Evolutionary conservation across 1,140 invertebrate genomes (phyloP), one percentile per base, ranked within the genome.

Genomic region (Camponotus pennsylvanicus): DNA sequence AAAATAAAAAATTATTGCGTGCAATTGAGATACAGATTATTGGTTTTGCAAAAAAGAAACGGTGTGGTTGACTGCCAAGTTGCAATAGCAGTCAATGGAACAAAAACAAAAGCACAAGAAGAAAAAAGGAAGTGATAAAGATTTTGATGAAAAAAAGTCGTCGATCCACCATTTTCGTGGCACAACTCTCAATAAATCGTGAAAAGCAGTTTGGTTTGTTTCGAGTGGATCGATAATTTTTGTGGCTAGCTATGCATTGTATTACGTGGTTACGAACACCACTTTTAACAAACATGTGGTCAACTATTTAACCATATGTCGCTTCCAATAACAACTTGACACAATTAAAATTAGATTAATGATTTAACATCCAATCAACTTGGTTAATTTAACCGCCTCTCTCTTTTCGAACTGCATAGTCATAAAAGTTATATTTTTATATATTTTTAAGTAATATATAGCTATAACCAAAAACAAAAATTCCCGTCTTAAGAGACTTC

Each of bases 21-120:
- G 40, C 75, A 69, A 52, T n/a, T 52, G 52, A 75, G 83, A 90
- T 34, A 32, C 61, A 37, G 59, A 40, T 42, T 77, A 64, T 69
- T 80, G 61, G 61, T 85, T 34, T 91, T 61, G 84, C 64, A 69
- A 52, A 77, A 77, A 79, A 63, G 63, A 80, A 73, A 64, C 37
- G 71, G 49, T 88, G 86, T 92, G 89, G 82, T 91, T 73, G 49
- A 61, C 37, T 67, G 90, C 91, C 90, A 92, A 91, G 86, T 92
- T 67, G 89, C 69, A 73, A 84, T 73, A 52, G 79, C 66, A 88
- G 86, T 87, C 82, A 88, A 90, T 90, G 86, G 63, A 79, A 77
- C 34, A 13, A 15, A 11, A 32, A 15, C 27, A 1, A 52, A 8
- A 32, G 57, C n/a, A 34, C 32, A 40, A 15, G 37, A 13, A 37